Base-by-base conservation (phyloP, 1,140 invertebrate species). In the Drosophila pallidifrons region DNA sequence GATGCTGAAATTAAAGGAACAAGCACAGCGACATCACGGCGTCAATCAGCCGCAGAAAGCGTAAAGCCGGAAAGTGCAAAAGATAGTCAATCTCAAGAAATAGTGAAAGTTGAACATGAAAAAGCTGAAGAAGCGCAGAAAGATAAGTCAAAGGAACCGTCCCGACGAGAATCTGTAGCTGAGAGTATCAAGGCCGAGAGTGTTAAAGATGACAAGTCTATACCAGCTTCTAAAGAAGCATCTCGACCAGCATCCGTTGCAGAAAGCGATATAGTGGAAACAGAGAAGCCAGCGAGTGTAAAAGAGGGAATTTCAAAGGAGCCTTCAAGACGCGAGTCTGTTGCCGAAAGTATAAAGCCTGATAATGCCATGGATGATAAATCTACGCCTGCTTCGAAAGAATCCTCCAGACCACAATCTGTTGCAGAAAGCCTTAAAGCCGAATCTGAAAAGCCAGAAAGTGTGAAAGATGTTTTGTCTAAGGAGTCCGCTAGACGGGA, bases 181-280 rank as follows among this genome's bases (percentile, higher is more conserved):
- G 59, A 75, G 2, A 71, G 66, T 43, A 38, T 43, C 6, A 66
- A 78, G 10, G 11, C 43, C 0, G 43, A 57, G 7, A 63, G 28
- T 8, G 5, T 11, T 0, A 60, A 74, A 8, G 72, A 71, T 47
- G 67, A 73, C 0, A 74, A 66, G 15, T 76, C 60, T 2, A 8
- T 38, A 2, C 55, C 64, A 16, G 46, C 47, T 3, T 73, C 80
- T 5, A 68, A 71, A 13, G 67, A 82, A 10, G n/a, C 20, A 16
- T 89, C 82, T 2, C 46, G 72, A n/a, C 72, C 57, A 1, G 52
- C 45, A 11, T 85, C 83, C 0, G 75, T 77, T 1, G 75, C 43
- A 0, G 74, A 69, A 20, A 78, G 78, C 45, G 13, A 75, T 13
- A 61, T 55, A 28, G 73, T 47, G 0, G 64, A 73, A 16, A n/a